phyloP scores from a whole-genome alignment of 2,113 vertebrate genomes.

The Stegostoma tigrinum region DNA sequence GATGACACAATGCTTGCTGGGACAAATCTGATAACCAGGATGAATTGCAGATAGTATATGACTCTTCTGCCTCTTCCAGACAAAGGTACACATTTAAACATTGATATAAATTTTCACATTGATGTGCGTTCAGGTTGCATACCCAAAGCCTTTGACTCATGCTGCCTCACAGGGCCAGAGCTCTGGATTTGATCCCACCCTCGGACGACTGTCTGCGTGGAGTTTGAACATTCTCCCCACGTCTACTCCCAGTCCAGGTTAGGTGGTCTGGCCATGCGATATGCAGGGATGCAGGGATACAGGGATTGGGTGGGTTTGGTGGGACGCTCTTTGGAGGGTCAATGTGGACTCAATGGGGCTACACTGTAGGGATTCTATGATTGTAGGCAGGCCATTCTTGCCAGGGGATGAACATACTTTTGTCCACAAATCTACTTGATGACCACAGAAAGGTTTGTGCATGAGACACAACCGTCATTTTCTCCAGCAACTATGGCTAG shows the following conservation, averaged over 20 bases:
- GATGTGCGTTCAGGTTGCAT: not conserved
- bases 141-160: not conserved
- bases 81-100: not conserved
- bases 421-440: not conserved
- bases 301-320: too few species aligned
- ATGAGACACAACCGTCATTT: not conserved
- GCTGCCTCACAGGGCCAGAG: too few species aligned
- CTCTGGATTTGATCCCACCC: too few species aligned
- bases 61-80: not conserved
- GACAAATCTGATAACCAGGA: not conserved
- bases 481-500: not conserved
- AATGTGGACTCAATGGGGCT: too few species aligned
- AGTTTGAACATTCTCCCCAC: too few species aligned
- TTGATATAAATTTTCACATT: not conserved
- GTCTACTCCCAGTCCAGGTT: too few species aligned
- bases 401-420: not conserved
- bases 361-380: too few species aligned
- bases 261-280: too few species aligned
- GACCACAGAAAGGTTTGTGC: not conserved
- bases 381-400: not conserved
- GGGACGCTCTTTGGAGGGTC: too few species aligned
- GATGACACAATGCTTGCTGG: not conserved
- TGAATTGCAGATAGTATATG: not conserved
- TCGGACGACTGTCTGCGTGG: too few species aligned
- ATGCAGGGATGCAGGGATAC: too few species aligned